Conservation (phyloP, 2,888 invertebrate genomes). For the Eucriotettix oculatus region DNA sequence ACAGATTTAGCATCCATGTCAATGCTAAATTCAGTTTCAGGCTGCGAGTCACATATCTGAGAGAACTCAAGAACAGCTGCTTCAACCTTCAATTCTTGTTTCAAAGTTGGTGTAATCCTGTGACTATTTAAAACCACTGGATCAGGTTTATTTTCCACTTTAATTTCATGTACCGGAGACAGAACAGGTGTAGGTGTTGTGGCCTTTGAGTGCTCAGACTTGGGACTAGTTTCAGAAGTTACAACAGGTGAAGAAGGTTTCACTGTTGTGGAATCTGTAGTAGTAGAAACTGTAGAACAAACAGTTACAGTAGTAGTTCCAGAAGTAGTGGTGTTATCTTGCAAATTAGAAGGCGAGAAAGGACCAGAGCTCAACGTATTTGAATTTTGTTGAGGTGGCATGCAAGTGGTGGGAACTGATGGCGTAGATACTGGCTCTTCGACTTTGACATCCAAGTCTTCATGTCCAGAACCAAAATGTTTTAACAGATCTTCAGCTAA, state of each 20-base stretch:
- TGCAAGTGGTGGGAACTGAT: background rate
- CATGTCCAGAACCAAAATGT: constrained; percentile 50
- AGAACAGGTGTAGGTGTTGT: background rate
- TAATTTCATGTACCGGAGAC: constrained; percentile 2
- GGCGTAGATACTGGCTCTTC: constrained; percentile 6
- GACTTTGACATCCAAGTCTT: constrained; percentile 38
- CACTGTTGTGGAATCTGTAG: background rate
- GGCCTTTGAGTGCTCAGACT: background rate
- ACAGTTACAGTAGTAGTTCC: background rate
- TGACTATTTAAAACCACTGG: background rate
- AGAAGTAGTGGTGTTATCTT: constrained; percentile 14
- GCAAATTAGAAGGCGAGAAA: constrained; percentile 34
- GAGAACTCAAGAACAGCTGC: constrained; percentile 40
- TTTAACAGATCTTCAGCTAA: constrained; percentile 77
- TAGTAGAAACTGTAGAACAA: background rate
- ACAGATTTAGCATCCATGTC: constrained; percentile 64
- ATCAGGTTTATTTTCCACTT: background rate
- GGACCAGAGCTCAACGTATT: constrained; percentile 31
- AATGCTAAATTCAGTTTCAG: constrained; percentile 49
- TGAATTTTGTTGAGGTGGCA: background rate
- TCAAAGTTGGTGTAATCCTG: background rate
- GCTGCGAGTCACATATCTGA: constrained; percentile 43
- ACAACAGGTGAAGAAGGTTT: constrained; percentile 1
- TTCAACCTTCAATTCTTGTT: constrained; percentile 7
- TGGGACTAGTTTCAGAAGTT: background rate